These are phyloP conservation scores for Trachelus troglodyta DNA, from an alignment of 2,888 invertebrate genomes.

Conservation along the genomic window DNA sequence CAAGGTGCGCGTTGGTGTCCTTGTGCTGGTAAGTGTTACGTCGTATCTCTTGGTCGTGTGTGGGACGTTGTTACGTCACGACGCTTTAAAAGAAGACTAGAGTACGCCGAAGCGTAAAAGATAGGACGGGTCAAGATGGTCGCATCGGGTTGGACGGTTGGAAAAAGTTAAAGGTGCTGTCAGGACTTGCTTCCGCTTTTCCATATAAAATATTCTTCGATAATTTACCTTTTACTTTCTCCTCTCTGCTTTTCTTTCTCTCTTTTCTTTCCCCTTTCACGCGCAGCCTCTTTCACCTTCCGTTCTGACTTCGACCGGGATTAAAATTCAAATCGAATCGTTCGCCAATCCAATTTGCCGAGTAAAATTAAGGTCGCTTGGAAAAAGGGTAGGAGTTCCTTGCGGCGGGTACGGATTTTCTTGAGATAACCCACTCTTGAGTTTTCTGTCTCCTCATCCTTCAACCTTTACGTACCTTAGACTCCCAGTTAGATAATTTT, in stretches of 20 bases:
- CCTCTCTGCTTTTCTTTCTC: background rate
- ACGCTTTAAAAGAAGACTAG: slow-evolving; percentile 40
- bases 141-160: slow-evolving; percentile 43
- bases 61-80: slow-evolving; percentile 43
- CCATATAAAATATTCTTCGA: background rate
- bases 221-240: background rate
- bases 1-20: background rate
- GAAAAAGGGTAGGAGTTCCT: background rate
- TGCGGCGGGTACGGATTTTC: background rate
- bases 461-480: background rate
- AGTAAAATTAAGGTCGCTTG: background rate
- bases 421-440: background rate
- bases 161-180: slow-evolving; percentile 14
- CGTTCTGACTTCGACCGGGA: background rate
- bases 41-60: slow-evolving; percentile 6
- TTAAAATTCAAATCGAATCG: background rate
- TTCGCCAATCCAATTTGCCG: background rate
- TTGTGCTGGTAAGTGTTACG: background rate
- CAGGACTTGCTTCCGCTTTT: background rate
- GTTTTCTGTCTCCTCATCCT: background rate
- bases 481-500: background rate
- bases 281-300: background rate
- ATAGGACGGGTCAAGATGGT: slow-evolving; percentile 56
- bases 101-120: slow-evolving; percentile 41
- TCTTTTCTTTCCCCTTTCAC: background rate